Base-by-base conservation (phyloP, 2,888 invertebrate genomes). In the Netelia inedita region DNA sequence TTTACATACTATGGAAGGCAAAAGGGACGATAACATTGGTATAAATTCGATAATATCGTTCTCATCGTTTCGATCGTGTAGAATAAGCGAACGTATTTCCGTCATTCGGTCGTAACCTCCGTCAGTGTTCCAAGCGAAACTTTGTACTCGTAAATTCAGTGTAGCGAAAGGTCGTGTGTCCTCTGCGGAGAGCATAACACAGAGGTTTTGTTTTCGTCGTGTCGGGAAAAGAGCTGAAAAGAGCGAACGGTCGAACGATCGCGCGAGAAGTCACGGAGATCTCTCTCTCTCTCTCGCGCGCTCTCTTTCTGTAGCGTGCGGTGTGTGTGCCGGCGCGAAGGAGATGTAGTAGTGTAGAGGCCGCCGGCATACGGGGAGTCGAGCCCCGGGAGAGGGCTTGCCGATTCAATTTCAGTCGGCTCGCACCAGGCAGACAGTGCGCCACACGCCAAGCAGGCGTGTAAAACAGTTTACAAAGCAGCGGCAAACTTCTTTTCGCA, bases 391-490 rank as follows among this genome's bases (percentile, higher is more conserved):
- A 85, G 88, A 85, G 84, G 78, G 80, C 74, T 76, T 74, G 86
- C 79, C 87, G 89, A 91, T 91, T 92, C 89, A 91, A 92, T 91
- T 91, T 92, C 92, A 92, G 92, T 92, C 92, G 90, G 90, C 89
- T 90, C 90, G 91, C 90, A 90, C 89, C 91, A 90, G 89, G 87
- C 92, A 89, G 80, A 89, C 90, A 81, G 91, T 89, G 86, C 91
- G 88, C 89, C 85, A 78, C 85, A 68, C 79, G 65, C 55, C 79
- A 50, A 71, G 35, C 61, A 87, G 87, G 55, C 23, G 50, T 53
- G 55, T 35, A 50, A 41, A 63, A 63, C 35, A 41, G 46, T 75
- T 28, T 21, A 46, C 73, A 79, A 85, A 72, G 68, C 75, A 86
- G 83, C 73, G 82, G 86, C 65, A 16, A 55, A 86, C 86, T 86